Percentiles rank a stretch among this genome's conserved stretches.
These are phyloP conservation scores for Orgyia antiqua DNA, from an alignment of 2,888 invertebrate species.

Conservation along the genomic window DNA sequence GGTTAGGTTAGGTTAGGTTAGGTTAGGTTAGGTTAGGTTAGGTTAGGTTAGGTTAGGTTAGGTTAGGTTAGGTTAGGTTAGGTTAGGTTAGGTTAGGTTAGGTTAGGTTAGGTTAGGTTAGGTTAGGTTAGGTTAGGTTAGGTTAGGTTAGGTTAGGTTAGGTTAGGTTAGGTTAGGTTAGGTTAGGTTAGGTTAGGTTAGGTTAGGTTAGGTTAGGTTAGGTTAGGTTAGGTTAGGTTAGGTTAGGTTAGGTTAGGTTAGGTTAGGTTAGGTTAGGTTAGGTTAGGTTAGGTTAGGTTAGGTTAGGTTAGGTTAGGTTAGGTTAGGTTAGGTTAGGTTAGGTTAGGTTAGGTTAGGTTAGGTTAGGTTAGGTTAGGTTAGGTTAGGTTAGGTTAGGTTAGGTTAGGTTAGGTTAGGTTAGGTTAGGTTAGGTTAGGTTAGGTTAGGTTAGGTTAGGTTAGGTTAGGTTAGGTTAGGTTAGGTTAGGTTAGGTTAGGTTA, in stretches of 20 bases:
- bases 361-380: slow-evolving; percentile 5
- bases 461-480: slow-evolving; percentile 8
- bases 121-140: slow-evolving; percentile 12
- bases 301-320: slow-evolving; percentile 15
- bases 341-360: slow-evolving; percentile 3
- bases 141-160: slow-evolving; percentile 9
- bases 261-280: slow-evolving; percentile 14
- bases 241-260: slow-evolving; percentile 12
- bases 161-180: slow-evolving; percentile 7
- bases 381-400: slow-evolving; percentile 2
- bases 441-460: slow-evolving; percentile 8
- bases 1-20: slow-evolving; percentile 21
- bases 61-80: slow-evolving; percentile 10
- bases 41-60: slow-evolving; percentile 9
- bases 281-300: slow-evolving; percentile 14
- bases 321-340: slow-evolving; percentile 8
- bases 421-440: slow-evolving; percentile 8
- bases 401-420: slow-evolving; percentile 4
- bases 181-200: slow-evolving; percentile 7
- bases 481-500: slow-evolving; percentile 8
- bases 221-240: slow-evolving; percentile 10
- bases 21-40: slow-evolving; percentile 9
- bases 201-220: slow-evolving; percentile 8
- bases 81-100: slow-evolving; percentile 18
- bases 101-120: slow-evolving; percentile 5